Percentiles rank a stretch among this genome's conserved stretches.
Evolutionary conservation across 2,888 invertebrate species (phyloP).

Genomic region (Arrhopalites spinosus): DNA sequence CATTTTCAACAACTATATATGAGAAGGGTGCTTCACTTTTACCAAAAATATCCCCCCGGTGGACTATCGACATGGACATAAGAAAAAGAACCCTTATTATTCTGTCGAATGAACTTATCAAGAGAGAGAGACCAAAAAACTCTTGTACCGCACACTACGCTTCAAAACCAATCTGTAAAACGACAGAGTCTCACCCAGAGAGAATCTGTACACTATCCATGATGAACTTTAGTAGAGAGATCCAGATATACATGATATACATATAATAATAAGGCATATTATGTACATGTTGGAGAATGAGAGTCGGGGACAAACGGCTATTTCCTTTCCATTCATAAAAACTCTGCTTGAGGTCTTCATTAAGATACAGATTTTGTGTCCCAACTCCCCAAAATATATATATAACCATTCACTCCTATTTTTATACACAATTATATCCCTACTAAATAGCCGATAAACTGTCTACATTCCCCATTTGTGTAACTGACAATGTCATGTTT

Average conservation of each 20-base stretch:
- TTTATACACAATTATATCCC: not conserved
- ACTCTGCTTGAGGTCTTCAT: constrained; percentile 42
- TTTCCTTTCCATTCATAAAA: constrained; percentile 40
- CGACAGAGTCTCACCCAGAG: not conserved
- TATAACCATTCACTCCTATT: not conserved
- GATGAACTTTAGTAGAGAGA: not conserved
- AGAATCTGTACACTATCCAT: not conserved
- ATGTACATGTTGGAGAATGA: too few species aligned
- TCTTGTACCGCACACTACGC: constrained; percentile 25
- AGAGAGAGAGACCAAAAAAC: not conserved
- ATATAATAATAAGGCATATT: too few species aligned
- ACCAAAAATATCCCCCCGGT: not conserved
- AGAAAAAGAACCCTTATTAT: constrained; percentile 21
- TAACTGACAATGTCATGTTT: too few species aligned
- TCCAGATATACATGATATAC: too few species aligned
- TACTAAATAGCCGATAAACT: not conserved
- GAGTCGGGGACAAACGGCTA: constrained; percentile 23
- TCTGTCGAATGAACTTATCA: constrained; percentile 16
- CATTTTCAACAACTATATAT: constrained; percentile 37
- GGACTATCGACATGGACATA: not conserved
- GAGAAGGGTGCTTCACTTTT: constrained; percentile 37
- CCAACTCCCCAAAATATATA: not conserved
- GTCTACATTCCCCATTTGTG: not conserved
- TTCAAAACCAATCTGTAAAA: not conserved
- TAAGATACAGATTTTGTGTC: constrained; percentile 10